Evolutionary conservation across 2,888 invertebrate genomes (phyloP), one percentile per base, ranked within the genome.

Genomic region (Drosophila acutilabella): DNA sequence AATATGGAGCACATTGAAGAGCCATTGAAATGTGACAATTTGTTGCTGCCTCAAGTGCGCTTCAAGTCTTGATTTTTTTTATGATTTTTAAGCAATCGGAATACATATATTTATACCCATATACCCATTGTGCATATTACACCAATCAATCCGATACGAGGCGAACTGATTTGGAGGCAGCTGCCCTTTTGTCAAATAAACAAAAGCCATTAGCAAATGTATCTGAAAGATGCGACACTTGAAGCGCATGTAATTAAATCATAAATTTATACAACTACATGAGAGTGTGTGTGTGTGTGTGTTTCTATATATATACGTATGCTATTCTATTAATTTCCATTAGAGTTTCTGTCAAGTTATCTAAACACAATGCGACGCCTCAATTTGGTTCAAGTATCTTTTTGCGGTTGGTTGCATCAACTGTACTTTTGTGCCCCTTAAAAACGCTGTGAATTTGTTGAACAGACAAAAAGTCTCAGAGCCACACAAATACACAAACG

Each of bases 131-230:
- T 48, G 54, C 60, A 77, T 33, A 65, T 66, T 74, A 81, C 60
- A 74, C 71, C 80, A 81, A 74, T 81, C 80, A 81, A 78, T 78
- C 78, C 51, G 42, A 67, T 54, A 41, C 47, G 47, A 61, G 30
- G 33, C 20, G 33, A 16, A 42, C n/a, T 61, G 64, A 68, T 78
- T 68, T 52, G 44, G 45, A 44, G 44, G 64, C 82, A 89, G 89
- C 82, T 82, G 82, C 82, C 85, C 88, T 87, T 89, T 89, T 82
- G 71, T 83, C 88, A 85, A 78, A 74, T 89, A 86, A 83, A 89
- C 89, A 87, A 81, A 85, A 68, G 68, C 89, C 89, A 83, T 83
- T 83, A 83, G 88, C 88, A 85, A 83, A 89, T 88, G 89, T 89
- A 78, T 78, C 81, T 70, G 54, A 69, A 57, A 87, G 89, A 87